phyloP scores from a whole-genome alignment of 2,113 vertebrate genomes.

The Hipposideros armiger region DNA sequence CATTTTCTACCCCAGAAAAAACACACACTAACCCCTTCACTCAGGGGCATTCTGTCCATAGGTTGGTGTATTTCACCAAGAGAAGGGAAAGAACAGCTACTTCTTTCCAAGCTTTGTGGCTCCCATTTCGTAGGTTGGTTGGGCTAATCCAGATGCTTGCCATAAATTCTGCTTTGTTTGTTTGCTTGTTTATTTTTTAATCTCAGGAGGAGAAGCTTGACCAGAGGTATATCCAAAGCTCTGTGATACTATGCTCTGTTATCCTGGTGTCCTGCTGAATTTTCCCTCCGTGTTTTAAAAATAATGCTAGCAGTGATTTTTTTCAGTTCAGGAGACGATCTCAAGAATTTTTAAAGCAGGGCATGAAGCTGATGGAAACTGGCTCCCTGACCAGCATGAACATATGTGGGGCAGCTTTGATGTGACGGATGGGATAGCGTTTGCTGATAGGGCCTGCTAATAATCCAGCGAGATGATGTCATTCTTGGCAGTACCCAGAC shows the following conservation, averaged over 20 bases:
- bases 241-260: neutral
- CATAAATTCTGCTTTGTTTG: neutral
- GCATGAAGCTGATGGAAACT: slow-evolving; percentile 46
- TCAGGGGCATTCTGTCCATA: neutral
- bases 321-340: neutral
- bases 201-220: neutral
- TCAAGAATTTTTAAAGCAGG: slow-evolving; percentile 25
- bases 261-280: neutral
- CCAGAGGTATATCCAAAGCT: neutral
- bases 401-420: slow-evolving; percentile 72
- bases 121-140: neutral
- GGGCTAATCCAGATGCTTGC: neutral
- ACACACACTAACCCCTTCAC: neutral
- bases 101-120: neutral
- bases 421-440: slow-evolving; percentile 61
- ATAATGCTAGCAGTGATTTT: neutral
- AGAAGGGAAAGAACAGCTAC: neutral
- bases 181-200: neutral
- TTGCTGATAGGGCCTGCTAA: slow-evolving; percentile 75
- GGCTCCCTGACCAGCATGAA: slow-evolving; percentile 34
- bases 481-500: slow-evolving; percentile 75
- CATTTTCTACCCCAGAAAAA: neutral
- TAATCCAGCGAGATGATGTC: slow-evolving; percentile 73
- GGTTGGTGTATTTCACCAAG: neutral
- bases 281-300: neutral